Evolutionary conservation across 2,888 invertebrate genomes (phyloP).

Genomic region (Drosophila recens): DNA sequence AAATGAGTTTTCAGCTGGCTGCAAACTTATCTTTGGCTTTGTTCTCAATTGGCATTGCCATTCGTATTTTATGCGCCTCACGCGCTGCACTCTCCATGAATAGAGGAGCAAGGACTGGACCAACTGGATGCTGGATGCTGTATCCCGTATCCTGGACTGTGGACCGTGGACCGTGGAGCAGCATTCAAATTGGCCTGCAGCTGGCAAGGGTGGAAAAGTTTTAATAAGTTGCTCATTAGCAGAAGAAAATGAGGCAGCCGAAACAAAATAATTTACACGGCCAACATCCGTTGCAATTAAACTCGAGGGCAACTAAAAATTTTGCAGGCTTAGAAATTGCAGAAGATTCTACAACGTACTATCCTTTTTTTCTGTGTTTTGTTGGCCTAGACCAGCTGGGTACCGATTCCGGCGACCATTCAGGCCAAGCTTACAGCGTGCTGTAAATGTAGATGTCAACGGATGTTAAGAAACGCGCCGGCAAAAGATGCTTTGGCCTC

Average conservation of each 20-base stretch:
- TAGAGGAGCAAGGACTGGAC: neutral
- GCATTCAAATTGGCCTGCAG: conserved; percentile 50
- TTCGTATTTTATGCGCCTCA: conserved; percentile 67
- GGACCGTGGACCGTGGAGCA: conserved; percentile 3
- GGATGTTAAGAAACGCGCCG: conserved; percentile 60
- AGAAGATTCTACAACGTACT: conserved; percentile 13
- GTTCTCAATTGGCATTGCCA: conserved; percentile 67
- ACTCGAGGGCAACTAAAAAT: conserved; percentile 60
- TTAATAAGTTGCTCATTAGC: conserved; percentile 80
- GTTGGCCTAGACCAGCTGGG: conserved; percentile 25
- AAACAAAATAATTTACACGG: conserved; percentile 79
- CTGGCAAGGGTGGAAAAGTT: conserved; percentile 49
- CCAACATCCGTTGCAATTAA: conserved; percentile 78
- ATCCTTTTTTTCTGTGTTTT: conserved; percentile 6
- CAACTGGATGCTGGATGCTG: neutral
- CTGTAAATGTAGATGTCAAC: conserved; percentile 77
- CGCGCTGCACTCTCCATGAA: conserved; percentile 43
- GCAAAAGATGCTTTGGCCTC: conserved; percentile 50
- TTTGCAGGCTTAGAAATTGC: conserved; percentile 38
- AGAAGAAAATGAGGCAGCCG: conserved; percentile 68
- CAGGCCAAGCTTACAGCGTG: conserved; percentile 58
- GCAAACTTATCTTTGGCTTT: conserved; percentile 63
- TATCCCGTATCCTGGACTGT: neutral
- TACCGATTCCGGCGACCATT: neutral
- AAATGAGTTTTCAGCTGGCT: conserved; percentile 64